Percentiles rank a stretch among this genome's conserved stretches.
phyloP scores from a whole-genome alignment of 2,113 vertebrate species.

The Pteropus alecto region DNA sequence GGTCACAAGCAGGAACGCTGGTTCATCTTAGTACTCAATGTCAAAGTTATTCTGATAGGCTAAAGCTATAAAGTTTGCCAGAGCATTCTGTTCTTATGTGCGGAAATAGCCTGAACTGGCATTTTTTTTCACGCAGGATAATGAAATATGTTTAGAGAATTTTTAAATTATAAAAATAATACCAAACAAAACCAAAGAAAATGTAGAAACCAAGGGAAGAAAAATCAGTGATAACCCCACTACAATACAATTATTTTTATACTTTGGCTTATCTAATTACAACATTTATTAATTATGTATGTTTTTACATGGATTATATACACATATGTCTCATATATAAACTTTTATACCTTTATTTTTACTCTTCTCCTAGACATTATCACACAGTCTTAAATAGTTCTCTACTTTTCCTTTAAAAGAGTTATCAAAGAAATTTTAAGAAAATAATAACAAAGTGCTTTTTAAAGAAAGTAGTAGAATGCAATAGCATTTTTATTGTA shows the following conservation, averaged over 20 bases:
- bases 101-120: constrained; percentile 19
- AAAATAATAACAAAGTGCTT: neutral
- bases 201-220: neutral
- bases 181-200: neutral
- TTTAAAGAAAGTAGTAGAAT: neutral
- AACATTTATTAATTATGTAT: neutral
- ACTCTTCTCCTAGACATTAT: neutral
- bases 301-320: neutral
- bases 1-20: constrained; percentile 38
- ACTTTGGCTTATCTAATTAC: neutral
- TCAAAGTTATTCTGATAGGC: constrained; percentile 60
- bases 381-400: neutral
- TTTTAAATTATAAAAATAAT: constrained; percentile 47
- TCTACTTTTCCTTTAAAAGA: neutral
- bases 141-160: constrained; percentile 44
- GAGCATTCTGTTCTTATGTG: constrained; percentile 12
- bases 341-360: neutral
- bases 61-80: constrained; percentile 55
- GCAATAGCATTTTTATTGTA: neutral
- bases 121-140: neutral
- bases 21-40: constrained; percentile 64
- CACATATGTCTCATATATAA: neutral
- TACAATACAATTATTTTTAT: neutral
- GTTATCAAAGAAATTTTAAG: neutral
- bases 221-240: neutral